Base-by-base conservation (phyloP, 2,888 invertebrate species). In the Ecdyonurus torrentis region DNA sequence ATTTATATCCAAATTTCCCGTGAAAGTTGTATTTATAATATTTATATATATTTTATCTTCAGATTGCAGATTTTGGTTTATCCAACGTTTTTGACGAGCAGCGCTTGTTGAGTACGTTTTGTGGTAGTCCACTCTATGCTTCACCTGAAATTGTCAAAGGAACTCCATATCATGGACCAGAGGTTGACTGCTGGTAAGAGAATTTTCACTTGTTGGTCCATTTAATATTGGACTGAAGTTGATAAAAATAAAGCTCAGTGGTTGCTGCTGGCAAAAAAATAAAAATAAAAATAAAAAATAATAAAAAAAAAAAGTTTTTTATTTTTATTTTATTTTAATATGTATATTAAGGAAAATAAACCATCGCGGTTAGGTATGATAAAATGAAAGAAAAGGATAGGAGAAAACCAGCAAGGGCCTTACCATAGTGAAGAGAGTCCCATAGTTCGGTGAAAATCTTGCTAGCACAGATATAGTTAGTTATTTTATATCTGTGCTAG, bases 61-160 rank as follows among this genome's bases (percentile, higher is more conserved):
- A 93, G 89, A 98, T 99, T 75, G 98, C 97, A 18, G 99, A 99
- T 78, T 99, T 99, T 76, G 99, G 99, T 65, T 79, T 99, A 64
- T 96, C 97, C 63, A 99, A 99, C 76, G 95, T 96, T 66, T 99
- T 91, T 77, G 90, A 91, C 75, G 89, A 91, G 71, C 87, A 87
- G 67, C 83, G 90, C 65, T 76, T 93, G 65, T 75, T 97, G 68
- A 87, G 86, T 66, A 97, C 97, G 24, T 97, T 94, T 76, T 97
- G 97, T 75, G 97, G 97, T 22, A 95, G 95, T 67, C 96, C 97
- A 1, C 77, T 97, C 18, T 97, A 97, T 73, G 96, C 97, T 23
- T 96, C 95, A 25, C 97, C 97, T 0, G 97, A 97, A 81, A 97
- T 97, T 69, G 96, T 97, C 52, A 92, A 92, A 78, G 96, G 97